Conservation (phyloP, 1,140 invertebrate genomes). For the Drosophila auraria region DNA sequence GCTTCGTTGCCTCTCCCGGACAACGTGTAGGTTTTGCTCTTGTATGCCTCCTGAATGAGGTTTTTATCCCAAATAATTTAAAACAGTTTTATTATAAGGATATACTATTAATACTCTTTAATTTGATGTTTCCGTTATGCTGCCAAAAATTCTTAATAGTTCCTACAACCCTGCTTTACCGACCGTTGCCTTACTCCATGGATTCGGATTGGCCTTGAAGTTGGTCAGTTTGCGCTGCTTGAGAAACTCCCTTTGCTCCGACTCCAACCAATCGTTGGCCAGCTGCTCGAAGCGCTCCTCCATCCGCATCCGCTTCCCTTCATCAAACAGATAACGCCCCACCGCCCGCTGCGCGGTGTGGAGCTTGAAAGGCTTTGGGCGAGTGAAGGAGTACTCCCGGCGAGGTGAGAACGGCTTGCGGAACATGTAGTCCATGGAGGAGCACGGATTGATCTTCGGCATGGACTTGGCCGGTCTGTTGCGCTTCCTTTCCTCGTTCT, state of each 20-base stretch:
- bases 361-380: constrained; percentile 47
- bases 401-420: constrained; percentile 50
- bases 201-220: constrained; percentile 61
- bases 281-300: background rate
- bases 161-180: background rate
- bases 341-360: constrained; percentile 25
- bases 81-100: too few relatives aligned
- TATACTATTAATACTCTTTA: too few relatives aligned
- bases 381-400: constrained; percentile 23
- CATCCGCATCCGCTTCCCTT: constrained; percentile 5
- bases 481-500: background rate
- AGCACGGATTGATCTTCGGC: constrained; percentile 17
- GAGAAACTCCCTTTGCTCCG: constrained; percentile 17
- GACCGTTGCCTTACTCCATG: constrained; percentile 32
- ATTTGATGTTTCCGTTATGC: background rate
- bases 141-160: background rate
- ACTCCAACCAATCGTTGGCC: background rate
- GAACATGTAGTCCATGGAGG: constrained; percentile 6
- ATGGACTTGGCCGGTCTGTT: background rate
- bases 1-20: too few relatives aligned
- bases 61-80: too few relatives aligned
- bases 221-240: constrained; percentile 38
- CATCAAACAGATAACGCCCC: constrained; percentile 37
- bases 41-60: too few relatives aligned
- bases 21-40: background rate